phyloP scores from a whole-genome alignment of 2,888 invertebrate genomes.

The Ophion ventricosus region DNA sequence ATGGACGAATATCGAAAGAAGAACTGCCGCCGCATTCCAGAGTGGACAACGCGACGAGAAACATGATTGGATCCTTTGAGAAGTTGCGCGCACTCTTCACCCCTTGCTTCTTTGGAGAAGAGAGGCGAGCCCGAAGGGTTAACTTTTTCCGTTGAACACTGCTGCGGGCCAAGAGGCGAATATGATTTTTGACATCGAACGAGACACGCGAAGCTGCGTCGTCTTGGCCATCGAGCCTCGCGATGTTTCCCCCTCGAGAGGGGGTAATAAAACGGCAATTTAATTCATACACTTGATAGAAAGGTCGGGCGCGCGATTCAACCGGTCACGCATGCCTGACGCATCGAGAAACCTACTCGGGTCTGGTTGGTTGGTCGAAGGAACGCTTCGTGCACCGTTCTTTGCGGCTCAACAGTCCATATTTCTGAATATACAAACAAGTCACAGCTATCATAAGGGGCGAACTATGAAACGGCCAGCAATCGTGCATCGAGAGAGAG shows the following conservation, averaged over 20 bases:
- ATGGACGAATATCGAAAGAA: constrained; percentile 3
- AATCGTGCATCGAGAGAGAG: too few species aligned
- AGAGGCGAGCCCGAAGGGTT: constrained; percentile 46
- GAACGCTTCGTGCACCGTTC: too few species aligned
- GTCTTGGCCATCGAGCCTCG: background rate
- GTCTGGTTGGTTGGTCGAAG: background rate
- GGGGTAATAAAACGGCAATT: constrained; percentile 82
- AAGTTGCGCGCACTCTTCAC: constrained; percentile 16
- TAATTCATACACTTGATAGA: constrained; percentile 83
- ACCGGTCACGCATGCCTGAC: constrained; percentile 61
- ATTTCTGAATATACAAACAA: background rate
- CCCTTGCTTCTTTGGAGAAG: background rate
- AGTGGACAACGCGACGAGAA: constrained; percentile 13
- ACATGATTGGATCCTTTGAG: constrained; percentile 41
- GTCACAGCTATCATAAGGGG: too few species aligned
- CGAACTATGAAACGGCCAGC: too few species aligned
- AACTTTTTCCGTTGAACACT: constrained; percentile 69
- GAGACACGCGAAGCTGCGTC: constrained; percentile 64
- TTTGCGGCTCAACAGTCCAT: background rate
- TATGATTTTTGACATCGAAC: constrained; percentile 70
- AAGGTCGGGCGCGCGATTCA: constrained; percentile 69
- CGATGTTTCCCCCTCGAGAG: background rate
- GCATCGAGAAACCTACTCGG: constrained; percentile 78
- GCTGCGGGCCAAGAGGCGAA: constrained; percentile 25
- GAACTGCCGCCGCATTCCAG: constrained; percentile 5